Evolutionary conservation across 2,888 invertebrate species (phyloP).

Genomic region (Noctua pronuba): DNA sequence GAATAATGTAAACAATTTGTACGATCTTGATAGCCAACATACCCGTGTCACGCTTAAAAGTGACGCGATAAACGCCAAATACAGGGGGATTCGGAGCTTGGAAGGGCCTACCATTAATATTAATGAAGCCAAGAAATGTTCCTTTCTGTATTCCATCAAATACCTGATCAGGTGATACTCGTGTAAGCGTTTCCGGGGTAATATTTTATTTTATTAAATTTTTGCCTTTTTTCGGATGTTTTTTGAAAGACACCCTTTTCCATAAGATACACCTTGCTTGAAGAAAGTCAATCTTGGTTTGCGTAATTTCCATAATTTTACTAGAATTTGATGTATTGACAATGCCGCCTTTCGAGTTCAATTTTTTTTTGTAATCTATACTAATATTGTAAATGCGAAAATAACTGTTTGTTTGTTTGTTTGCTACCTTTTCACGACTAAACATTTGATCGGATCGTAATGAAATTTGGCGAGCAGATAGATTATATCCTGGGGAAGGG

Average conservation of each 20-base stretch:
- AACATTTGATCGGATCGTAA: too few species aligned
- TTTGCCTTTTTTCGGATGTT: background rate
- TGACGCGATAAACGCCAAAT: constrained; percentile 62
- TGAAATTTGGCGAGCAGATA: too few species aligned
- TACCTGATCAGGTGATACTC: constrained; percentile 24
- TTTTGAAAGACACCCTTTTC: too few species aligned
- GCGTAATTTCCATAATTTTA: constrained; percentile 24
- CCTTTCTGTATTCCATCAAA: constrained; percentile 57
- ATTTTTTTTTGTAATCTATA: too few species aligned
- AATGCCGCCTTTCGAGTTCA: background rate
- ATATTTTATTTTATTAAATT: constrained; percentile 6
- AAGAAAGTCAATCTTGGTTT: too few species aligned
- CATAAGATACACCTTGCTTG: background rate
- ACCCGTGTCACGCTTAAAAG: constrained; percentile 63
- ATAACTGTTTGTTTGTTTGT: too few species aligned
- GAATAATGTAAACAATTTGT: constrained; percentile 67
- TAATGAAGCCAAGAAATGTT: constrained; percentile 59
- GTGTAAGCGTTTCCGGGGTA: constrained; percentile 11
- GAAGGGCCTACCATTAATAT: constrained; percentile 63
- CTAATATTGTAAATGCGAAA: too few species aligned
- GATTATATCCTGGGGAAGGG: too few species aligned
- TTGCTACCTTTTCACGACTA: too few species aligned
- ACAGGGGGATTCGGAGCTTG: constrained; percentile 58
- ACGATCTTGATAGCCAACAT: constrained; percentile 59
- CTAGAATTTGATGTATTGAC: constrained; percentile 1